phyloP scores from a whole-genome alignment of 2,888 invertebrate genomes.

The Alloscopus bannaensis region DNA sequence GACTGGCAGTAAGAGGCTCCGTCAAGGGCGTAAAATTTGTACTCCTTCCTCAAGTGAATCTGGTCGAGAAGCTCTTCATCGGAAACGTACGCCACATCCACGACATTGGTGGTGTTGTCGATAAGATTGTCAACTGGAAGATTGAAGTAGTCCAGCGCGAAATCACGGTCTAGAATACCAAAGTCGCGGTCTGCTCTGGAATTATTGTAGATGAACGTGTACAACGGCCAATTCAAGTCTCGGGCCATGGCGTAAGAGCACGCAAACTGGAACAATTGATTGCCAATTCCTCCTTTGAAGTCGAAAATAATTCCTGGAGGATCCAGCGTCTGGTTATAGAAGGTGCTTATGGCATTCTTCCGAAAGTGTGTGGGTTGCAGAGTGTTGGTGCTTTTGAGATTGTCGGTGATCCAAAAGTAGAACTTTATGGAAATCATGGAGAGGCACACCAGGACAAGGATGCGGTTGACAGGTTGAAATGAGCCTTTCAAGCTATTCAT shows the following conservation, averaged over 20 bases:
- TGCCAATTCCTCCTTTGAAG: slow-evolving; percentile 17
- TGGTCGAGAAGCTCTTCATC: background rate
- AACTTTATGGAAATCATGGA: too few species aligned
- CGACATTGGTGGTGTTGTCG: background rate
- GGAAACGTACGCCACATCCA: background rate
- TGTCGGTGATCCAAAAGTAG: too few species aligned
- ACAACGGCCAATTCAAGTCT: slow-evolving; percentile 22
- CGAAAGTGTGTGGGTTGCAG: too few species aligned
- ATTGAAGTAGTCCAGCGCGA: slow-evolving; percentile 27
- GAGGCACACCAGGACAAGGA: too few species aligned
- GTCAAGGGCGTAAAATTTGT: background rate
- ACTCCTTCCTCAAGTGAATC: background rate
- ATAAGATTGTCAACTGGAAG: slow-evolving; percentile 17
- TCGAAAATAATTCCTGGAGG: slow-evolving; percentile 24
- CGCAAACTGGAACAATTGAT: slow-evolving; percentile 35
- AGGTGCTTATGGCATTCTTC: too few species aligned
- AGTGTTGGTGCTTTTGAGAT: too few species aligned
- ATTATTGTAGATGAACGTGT: background rate
- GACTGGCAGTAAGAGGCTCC: background rate
- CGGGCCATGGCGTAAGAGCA: slow-evolving; percentile 28
- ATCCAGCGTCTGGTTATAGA: background rate
- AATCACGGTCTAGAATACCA: background rate
- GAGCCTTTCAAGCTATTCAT: too few species aligned
- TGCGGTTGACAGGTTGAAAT: too few species aligned
- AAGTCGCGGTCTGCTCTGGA: background rate